Evolutionary conservation across 2,113 vertebrate species (phyloP), one percentile per base, ranked within the genome.

Genomic region (Rafetus swinhoei): DNA sequence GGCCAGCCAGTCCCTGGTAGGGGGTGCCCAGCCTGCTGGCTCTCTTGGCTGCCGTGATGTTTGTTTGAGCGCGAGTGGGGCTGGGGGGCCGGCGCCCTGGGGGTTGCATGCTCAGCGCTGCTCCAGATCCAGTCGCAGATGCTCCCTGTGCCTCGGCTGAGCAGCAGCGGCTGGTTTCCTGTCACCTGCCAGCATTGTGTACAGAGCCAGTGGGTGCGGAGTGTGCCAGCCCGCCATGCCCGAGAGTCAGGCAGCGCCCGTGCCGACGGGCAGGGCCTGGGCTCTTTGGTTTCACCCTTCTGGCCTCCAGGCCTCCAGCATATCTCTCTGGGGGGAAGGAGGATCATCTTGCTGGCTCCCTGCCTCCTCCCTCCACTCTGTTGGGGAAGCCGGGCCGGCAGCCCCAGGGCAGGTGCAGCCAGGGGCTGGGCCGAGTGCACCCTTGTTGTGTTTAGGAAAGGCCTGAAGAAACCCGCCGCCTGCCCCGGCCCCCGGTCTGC

Each of bases 401-500:
- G 62, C 7, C 32, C 8, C 29, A n/a, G 62, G 60, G 16, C 16
- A 69, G 32, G 62, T 32, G 65, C 19, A 35, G 65, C 65, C 9
- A 2, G 65, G 16, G 62, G 8, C 65, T 21, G 45, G 7, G 57
- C 32, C 62, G n/a, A 45, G 25, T 35, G 4, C 29, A n/a, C 10
- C 77, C 1, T 0, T 45, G 87, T 85, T 24, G 1, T 45, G 92
- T 95, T n/a, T 97, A 99, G 99, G 90, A 97, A 97, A 92, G 98
- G 99, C 72, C 45, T 96, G 19, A 98, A 98, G 84, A 97, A 97
- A 6, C 74, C 97, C 0, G 98, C 98, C 76, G 80, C 95, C 93
- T 97, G 82, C 0, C 65, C 84, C 62, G 94, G 93, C 32, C 92
- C 69, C 90, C 87, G 82, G 5, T 21, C 97, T 32, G 97, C 98